Base-by-base conservation (phyloP, 2,888 invertebrate species). In the Apamea crenata region DNA sequence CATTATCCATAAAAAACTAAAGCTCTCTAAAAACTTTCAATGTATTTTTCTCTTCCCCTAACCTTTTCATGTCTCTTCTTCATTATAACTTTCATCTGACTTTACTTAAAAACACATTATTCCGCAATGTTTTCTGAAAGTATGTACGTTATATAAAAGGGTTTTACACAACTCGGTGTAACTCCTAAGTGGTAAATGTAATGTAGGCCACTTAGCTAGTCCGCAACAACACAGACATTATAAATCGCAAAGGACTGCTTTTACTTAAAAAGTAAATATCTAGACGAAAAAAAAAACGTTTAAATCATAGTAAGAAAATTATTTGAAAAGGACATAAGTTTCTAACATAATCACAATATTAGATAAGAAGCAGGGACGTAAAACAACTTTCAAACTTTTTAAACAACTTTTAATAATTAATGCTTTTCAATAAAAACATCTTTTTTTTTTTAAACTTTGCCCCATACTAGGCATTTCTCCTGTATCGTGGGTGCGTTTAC, bases 181-280 rank as follows among this genome's bases (percentile, higher is more conserved):
- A 75, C 40, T 75, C 32, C 40, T 61, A 56, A 81, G 81, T 53
- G 69, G 44, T 36, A 61, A 53, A 67, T 63, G 66, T 67, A 56
- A 77, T 53, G 50, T 59, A 56, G 44, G 44, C 67, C 83, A 83
- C 81, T 81, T 77, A 77, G 47, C 29, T 18, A 18, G 63, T n/a
- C 10, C 50, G 7, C 12, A 71, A 67, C 25, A 67, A 77, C 50
- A 40, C 25, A 40, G 25, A 47, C 14, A 25, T 29, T 50, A 56
- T 25, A 40, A 50, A 78, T 36, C 7, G 12, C 2, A 47, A 40
- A n/a, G 6, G 21, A 71, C 7, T 25, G n/a, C 8, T n/a, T 5
- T 66, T 74, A 32, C 7, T 32, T 7, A 74, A 63, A 63, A 8
- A 21, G 18, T 21, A 10, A 63, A 32, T 29, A 61, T 61, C 14